These are phyloP conservation scores for Phyllostomus discolor DNA, from an alignment of 2,113 vertebrate genomes.

Conservation along the genomic window DNA sequence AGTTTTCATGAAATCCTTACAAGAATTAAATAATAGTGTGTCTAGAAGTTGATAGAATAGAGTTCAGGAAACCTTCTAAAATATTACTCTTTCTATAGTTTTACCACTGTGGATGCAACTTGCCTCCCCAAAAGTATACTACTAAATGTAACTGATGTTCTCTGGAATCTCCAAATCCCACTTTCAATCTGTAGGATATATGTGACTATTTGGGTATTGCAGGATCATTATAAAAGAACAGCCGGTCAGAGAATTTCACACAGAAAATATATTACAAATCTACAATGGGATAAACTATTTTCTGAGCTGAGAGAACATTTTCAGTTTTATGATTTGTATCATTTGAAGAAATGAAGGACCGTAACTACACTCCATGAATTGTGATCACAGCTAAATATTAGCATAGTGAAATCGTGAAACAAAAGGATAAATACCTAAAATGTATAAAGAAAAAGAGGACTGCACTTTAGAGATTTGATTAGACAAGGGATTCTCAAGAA, in stretches of 20 bases:
- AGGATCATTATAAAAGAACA: slow-evolving; percentile 88
- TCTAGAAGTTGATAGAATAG: slow-evolving; percentile 91
- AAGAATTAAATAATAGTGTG: slow-evolving; percentile 90
- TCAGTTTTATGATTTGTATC: slow-evolving; percentile 85
- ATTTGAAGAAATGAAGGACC: slow-evolving; percentile 84
- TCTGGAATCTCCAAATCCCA: slow-evolving; percentile 86
- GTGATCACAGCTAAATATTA: slow-evolving; percentile 86
- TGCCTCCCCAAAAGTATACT: slow-evolving; percentile 86
- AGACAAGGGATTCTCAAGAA: slow-evolving; percentile 87
- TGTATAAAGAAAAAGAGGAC: slow-evolving; percentile 89
- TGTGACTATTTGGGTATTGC: slow-evolving; percentile 87
- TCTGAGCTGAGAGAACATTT: slow-evolving; percentile 85
- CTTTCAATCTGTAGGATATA: slow-evolving; percentile 89
- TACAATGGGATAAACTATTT: slow-evolving; percentile 88
- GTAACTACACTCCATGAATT: slow-evolving; percentile 89
- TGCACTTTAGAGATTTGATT: slow-evolving; percentile 88
- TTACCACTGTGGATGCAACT: slow-evolving; percentile 87
- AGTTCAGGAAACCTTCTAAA: slow-evolving; percentile 89
- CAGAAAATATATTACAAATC: slow-evolving; percentile 88
- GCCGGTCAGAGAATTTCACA: slow-evolving; percentile 91
- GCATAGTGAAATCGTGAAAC: slow-evolving; percentile 86
- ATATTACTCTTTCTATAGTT: slow-evolving; percentile 84
- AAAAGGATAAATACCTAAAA: slow-evolving; percentile 83
- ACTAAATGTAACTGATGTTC: slow-evolving; percentile 83
- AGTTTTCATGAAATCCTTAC: slow-evolving; percentile 86